Evolutionary conservation across 2,113 vertebrate species (phyloP).

Genomic region (Crotalus tigris): DNA sequence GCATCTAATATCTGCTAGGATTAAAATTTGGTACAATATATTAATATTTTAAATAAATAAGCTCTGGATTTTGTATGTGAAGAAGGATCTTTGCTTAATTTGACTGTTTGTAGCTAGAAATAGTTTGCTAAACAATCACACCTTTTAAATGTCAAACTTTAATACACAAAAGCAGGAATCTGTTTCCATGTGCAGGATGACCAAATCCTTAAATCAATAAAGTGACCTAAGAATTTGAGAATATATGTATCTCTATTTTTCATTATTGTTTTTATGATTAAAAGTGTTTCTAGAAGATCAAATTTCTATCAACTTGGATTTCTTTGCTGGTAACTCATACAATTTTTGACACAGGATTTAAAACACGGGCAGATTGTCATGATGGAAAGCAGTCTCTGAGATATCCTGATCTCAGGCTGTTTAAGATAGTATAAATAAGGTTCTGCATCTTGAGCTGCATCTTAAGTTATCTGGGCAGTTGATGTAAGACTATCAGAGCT

Average conservation of each 20-base stretch:
- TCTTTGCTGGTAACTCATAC: neutral
- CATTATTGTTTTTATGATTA: neutral
- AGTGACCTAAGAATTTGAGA: neutral
- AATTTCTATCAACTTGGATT: neutral
- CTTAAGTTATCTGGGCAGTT: neutral
- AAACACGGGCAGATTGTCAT: neutral
- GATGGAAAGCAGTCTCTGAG: neutral
- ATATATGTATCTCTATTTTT: neutral
- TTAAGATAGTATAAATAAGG: neutral
- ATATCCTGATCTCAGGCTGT: neutral
- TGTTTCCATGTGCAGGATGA: neutral
- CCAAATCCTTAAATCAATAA: neutral
- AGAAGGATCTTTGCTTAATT: neutral
- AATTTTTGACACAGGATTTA: neutral
- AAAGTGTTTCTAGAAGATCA: neutral
- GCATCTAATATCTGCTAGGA: neutral
- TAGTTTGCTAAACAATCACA: neutral
- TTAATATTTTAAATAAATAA: neutral
- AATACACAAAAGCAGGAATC: neutral
- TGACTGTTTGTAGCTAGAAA: neutral
- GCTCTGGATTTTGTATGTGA: neutral
- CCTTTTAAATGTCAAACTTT: neutral
- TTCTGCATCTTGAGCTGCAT: neutral
- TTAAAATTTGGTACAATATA: neutral
- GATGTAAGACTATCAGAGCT: neutral